A percentile compares a stretch with the other conserved stretches of the same genome.
Evolutionary conservation across 2,888 invertebrate species (phyloP).

Genomic region (Encarsia formosa): DNA sequence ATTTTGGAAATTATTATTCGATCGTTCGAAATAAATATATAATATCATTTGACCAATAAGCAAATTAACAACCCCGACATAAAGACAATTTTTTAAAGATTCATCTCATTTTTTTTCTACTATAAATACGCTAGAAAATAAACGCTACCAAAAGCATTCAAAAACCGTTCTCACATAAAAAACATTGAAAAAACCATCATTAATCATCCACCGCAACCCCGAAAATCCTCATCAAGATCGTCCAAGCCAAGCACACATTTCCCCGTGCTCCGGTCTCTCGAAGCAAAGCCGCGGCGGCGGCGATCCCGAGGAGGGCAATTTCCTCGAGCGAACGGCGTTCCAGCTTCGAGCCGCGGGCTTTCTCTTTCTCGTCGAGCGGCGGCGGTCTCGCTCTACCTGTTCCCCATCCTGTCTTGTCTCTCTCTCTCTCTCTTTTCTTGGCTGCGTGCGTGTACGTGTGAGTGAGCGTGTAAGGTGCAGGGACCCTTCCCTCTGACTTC

Average conservation of each 20-base stretch:
- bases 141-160: too few relatives aligned
- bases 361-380: constrained; percentile 18
- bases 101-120: too few relatives aligned
- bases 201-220: not conserved
- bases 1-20: too few relatives aligned
- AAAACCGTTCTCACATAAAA: too few relatives aligned
- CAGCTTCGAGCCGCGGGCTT: not conserved
- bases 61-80: too few relatives aligned
- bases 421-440: not conserved
- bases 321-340: constrained; percentile 8
- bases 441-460: not conserved
- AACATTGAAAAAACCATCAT: not conserved
- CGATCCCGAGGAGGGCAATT: constrained; percentile 8
- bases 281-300: too few relatives aligned
- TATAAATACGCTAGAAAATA: too few relatives aligned
- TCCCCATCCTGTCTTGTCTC: constrained; percentile 8
- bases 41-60: too few relatives aligned
- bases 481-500: too few relatives aligned
- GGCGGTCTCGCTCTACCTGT: constrained; percentile 20
- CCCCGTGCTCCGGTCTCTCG: not conserved
- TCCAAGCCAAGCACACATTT: constrained; percentile 13
- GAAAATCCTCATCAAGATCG: not conserved
- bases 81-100: too few relatives aligned
- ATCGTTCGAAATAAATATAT: too few relatives aligned
- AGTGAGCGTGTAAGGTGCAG: too few relatives aligned